Conservation (phyloP, 2,113 vertebrate species). For the Alosa alosa region DNA sequence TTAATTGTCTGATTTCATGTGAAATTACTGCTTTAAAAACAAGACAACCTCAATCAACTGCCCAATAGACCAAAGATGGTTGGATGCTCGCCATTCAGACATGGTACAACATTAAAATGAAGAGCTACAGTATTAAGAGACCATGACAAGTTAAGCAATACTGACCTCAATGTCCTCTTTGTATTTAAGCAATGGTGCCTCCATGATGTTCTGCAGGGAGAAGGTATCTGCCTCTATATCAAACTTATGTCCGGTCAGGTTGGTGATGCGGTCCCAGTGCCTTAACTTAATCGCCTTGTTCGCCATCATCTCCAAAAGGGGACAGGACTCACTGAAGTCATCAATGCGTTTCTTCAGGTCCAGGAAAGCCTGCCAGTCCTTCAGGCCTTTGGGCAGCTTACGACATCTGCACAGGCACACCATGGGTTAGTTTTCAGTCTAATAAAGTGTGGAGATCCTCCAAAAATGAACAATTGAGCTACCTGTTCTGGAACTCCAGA, state of each 20-base stretch:
- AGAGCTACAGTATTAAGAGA: not conserved
- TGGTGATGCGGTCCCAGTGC: conserved; percentile 74
- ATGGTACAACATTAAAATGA: not conserved
- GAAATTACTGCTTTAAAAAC: not conserved
- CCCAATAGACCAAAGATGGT: not conserved
- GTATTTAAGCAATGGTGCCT: conserved; percentile 74
- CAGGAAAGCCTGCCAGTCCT: conserved; percentile 79
- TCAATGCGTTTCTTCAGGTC: conserved; percentile 81
- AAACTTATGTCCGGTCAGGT: conserved; percentile 69
- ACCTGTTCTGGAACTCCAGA: conserved; percentile 77
- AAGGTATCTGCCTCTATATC: conserved; percentile 73
- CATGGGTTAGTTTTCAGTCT: not conserved
- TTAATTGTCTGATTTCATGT: not conserved
- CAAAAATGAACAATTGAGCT: not conserved
- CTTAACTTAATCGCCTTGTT: conserved; percentile 76
- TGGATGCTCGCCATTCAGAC: not conserved
- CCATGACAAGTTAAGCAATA: not conserved
- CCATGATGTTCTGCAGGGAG: conserved; percentile 77
- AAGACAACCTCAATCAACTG: not conserved
- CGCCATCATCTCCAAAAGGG: conserved; percentile 75
- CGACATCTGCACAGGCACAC: conserved; percentile 55
- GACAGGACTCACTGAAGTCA: conserved; percentile 80
- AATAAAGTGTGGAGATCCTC: not conserved
- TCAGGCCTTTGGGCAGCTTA: conserved; percentile 76
- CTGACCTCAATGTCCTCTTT: conserved; percentile 84